Conservation (phyloP, 1,140 invertebrate species). For the Eueides isabella region DNA sequence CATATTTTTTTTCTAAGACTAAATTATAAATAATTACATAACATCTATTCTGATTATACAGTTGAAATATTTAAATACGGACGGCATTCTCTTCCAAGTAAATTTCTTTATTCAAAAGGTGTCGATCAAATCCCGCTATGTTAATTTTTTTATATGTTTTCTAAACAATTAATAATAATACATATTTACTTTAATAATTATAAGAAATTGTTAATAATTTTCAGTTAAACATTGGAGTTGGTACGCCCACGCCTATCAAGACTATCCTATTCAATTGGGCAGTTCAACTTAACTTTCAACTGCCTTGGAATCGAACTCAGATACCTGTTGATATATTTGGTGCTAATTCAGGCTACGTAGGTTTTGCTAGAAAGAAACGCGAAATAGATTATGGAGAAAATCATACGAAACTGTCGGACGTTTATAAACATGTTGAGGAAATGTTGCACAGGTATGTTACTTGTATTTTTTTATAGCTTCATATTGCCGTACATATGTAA, state of each 20-base stretch:
- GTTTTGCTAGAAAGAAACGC: constrained; percentile 55
- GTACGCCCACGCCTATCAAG: constrained; percentile 60
- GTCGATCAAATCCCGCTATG: too few relatives aligned
- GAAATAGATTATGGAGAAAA: constrained; percentile 51
- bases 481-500: too few relatives aligned
- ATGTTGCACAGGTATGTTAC: constrained; percentile 54
- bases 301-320: constrained; percentile 72
- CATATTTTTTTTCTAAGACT: too few relatives aligned
- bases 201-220: constrained; percentile 31
- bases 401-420: constrained; percentile 64
- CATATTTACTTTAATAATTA: background rate
- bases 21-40: too few relatives aligned
- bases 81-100: too few relatives aligned
- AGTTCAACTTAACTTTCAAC: constrained; percentile 75
- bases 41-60: too few relatives aligned
- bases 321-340: constrained; percentile 70
- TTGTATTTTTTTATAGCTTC: background rate
- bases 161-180: too few relatives aligned
- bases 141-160: too few relatives aligned
- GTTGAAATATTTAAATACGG: too few relatives aligned
- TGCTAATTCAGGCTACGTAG: constrained; percentile 64
- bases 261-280: constrained; percentile 69
- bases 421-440: constrained; percentile 70
- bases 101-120: too few relatives aligned
- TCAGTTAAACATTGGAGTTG: constrained; percentile 71